A percentile compares a stretch with the other conserved stretches of the same genome.
These are phyloP conservation scores for Cyrtodaria siliqua DNA, from an alignment of 2,888 invertebrate species.

Conservation along the genomic window DNA sequence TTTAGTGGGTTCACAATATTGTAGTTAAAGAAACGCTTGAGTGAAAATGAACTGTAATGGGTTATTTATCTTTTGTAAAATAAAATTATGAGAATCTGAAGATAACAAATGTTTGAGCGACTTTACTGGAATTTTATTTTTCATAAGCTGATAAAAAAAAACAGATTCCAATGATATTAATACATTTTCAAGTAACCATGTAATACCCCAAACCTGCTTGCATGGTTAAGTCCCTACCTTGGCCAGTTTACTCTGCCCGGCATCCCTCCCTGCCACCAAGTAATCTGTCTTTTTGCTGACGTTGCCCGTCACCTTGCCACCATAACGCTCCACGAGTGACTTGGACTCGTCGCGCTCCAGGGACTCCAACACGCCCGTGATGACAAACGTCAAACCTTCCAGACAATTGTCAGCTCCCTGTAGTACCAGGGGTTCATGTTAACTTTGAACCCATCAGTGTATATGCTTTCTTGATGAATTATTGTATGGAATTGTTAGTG, in stretches of 20 bases:
- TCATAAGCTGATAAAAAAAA: background rate
- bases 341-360: constrained; percentile 93
- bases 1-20: too few relatives aligned
- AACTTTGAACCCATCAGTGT: too few relatives aligned
- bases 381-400: constrained; percentile 86
- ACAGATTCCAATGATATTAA: too few relatives aligned
- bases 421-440: too few relatives aligned
- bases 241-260: constrained; percentile 93
- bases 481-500: too few relatives aligned
- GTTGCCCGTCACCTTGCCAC: constrained; percentile 91
- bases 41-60: background rate
- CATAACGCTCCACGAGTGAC: constrained; percentile 91
- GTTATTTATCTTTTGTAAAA: background rate
- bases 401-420: constrained; percentile 86
- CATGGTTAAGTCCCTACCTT: constrained; percentile 89
- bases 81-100: too few relatives aligned
- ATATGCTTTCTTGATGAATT: too few relatives aligned
- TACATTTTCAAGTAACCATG: too few relatives aligned
- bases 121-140: background rate
- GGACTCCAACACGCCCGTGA: constrained; percentile 96
- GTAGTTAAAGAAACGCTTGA: too few relatives aligned
- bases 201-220: background rate
- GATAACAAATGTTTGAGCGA: too few relatives aligned
- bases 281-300: constrained; percentile 94
- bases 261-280: constrained; percentile 93